Base-by-base conservation (phyloP, 2,888 invertebrate species). In the Sinelater perroti region DNA sequence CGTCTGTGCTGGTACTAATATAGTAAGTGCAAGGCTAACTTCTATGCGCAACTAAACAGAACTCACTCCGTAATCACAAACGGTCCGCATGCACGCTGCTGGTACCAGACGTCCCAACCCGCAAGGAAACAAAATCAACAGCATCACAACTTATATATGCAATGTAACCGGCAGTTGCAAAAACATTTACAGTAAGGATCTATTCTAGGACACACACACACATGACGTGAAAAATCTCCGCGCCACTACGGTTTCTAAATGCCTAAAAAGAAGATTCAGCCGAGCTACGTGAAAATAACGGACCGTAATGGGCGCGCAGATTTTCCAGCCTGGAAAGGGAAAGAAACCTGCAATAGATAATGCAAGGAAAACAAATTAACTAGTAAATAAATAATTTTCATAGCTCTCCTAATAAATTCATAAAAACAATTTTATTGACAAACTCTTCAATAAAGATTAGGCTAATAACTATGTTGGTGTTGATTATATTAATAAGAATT, bases 391-490 rank as follows among this genome's bases (percentile, higher is more conserved):
- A 56, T 56, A 60, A 56, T 60, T 56, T 56, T 57, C 52, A 61
- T 61, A 50, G 33, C 54, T 54, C 50, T 26, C 42, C 40, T 56
- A 60, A 44, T 30, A 38, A 56, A 53, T 36, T 53, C 35, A 26
- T 52, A 56, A 56, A 60, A 56, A 50, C 36, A 47, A 51, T 35
- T 42, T 53, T 35, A 42, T 31, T 11, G 46, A 38, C 35, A 46
- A 58, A 42, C 24, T 58, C 53, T 31, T 45, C 7, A 20, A 51
- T 35, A 40, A 49, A 30, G 28, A 33, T 62, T 58, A 60, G 62
- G 53, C 54, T 58, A 64, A 54, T 56, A 58, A 63, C 52, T 53
- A 40, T 54, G 49, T 61, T 64, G 65, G 60, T 61, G 61, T 64
- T 64, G 60, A 62, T 63, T 62, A 66, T 55, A 64, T 53, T 60